Conservation (phyloP, 2,797 vertebrate species). For the Malurus leucopterus region DNA sequence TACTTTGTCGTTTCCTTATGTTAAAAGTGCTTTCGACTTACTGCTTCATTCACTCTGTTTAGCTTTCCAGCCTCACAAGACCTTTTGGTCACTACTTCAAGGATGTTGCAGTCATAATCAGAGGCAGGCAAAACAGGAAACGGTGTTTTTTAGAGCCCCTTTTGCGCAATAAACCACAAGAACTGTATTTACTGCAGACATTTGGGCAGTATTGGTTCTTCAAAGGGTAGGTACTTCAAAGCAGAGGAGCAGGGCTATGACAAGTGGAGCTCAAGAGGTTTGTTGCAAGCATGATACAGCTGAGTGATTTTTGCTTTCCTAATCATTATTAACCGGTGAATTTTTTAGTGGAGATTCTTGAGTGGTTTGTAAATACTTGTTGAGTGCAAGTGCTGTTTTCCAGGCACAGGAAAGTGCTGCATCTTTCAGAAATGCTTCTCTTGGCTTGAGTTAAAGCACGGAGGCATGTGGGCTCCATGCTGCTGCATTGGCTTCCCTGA, state of each 20-base stretch:
- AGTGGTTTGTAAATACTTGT: background rate
- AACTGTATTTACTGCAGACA: conserved; percentile 36
- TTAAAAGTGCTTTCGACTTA: conserved; percentile 10
- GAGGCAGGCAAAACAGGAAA: conserved; percentile 56
- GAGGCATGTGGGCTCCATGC: background rate
- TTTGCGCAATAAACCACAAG: conserved; percentile 46
- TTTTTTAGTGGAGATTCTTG: conserved; percentile 11
- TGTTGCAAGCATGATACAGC: conserved; percentile 7
- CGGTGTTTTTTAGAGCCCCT: conserved; percentile 20
- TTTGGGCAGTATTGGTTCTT: conserved; percentile 17
- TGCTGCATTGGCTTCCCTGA: background rate
- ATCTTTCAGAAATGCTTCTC: conserved; percentile 17
- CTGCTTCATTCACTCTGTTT: conserved; percentile 16
- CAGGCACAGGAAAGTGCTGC: background rate
- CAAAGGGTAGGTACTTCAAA: conserved; percentile 28
- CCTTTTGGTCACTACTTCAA: conserved; percentile 32
- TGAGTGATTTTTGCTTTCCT: conserved; percentile 18
- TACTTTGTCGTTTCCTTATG: background rate
- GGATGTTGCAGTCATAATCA: conserved; percentile 41
- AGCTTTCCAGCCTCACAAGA: conserved; percentile 28
- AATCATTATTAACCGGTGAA: background rate
- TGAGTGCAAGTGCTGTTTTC: conserved; percentile 1
- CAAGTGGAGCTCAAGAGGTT: conserved; percentile 26
- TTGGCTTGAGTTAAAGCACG: background rate
- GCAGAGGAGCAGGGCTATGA: background rate